Percentiles rank a stretch among this genome's conserved stretches.
Evolutionary conservation across 2,797 vertebrate species (phyloP).

Genomic region (Falco concolor): DNA sequence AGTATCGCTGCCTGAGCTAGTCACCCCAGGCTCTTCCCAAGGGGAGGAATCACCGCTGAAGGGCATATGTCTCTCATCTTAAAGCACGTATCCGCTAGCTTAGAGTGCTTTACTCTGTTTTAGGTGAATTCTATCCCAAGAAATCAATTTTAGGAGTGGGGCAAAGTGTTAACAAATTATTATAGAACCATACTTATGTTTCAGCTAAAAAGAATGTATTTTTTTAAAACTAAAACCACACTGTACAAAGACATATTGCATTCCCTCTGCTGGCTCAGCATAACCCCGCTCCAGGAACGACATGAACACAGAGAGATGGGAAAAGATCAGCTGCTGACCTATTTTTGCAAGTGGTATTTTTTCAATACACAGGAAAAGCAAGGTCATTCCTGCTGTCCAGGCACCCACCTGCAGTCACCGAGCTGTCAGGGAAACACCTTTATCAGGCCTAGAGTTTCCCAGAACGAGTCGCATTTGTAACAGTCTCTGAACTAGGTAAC

Average conservation of each 20-base stretch:
- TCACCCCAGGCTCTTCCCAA: neutral
- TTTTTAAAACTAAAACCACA: neutral
- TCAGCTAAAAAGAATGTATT: neutral
- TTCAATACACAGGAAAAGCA: neutral
- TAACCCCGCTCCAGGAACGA: neutral
- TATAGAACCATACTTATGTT: neutral
- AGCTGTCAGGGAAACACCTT: neutral
- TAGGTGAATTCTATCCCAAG: neutral
- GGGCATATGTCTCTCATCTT: rapidly evolving
- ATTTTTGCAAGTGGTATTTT: neutral
- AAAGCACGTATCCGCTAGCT: rapidly evolving
- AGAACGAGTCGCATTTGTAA: neutral
- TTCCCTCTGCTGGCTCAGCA: neutral
- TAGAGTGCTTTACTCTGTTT: neutral
- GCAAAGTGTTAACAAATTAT: neutral
- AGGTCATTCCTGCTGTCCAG: neutral
- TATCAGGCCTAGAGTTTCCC: neutral
- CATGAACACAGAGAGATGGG: neutral
- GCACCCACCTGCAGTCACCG: neutral
- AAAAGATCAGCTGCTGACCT: neutral
- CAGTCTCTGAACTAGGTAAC: neutral
- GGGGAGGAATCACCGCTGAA: neutral
- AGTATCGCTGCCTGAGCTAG: too few species aligned
- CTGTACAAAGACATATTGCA: neutral
- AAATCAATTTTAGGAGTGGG: neutral